Conservation (phyloP, 2,113 vertebrate species). For the Paraplagusia blochii region DNA sequence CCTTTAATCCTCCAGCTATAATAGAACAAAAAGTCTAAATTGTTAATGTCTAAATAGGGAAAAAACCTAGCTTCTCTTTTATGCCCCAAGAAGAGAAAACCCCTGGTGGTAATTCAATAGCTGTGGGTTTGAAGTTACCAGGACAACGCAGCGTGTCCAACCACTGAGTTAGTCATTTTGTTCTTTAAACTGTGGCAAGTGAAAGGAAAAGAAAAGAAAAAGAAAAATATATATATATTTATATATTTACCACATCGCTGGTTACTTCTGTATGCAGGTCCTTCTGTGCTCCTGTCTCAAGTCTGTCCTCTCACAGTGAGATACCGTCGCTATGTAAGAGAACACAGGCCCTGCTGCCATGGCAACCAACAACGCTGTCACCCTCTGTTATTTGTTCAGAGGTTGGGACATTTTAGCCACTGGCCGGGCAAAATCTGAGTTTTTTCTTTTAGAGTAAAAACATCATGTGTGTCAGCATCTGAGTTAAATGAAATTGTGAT, state of each 20-base stretch:
- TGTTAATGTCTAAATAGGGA: neutral
- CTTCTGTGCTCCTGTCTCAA: neutral
- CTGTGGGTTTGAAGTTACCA: slow-evolving; percentile 20
- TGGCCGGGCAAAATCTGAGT: no score
- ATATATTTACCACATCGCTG: neutral
- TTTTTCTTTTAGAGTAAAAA: no score
- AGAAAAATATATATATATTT: neutral
- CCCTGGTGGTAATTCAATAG: slow-evolving; percentile 55
- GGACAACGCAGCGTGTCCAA: slow-evolving; percentile 24
- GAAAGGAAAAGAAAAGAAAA: neutral
- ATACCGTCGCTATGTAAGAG: neutral
- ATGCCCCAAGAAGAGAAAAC: slow-evolving; percentile 18
- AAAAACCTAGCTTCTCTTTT: neutral
- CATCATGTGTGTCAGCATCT: no score
- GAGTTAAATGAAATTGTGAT: no score
- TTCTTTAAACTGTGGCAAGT: neutral
- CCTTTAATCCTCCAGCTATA: neutral
- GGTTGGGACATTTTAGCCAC: no score
- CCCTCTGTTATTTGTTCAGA: neutral
- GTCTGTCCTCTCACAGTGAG: neutral
- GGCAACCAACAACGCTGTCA: slow-evolving; percentile 50
- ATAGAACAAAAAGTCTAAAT: neutral
- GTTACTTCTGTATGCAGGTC: neutral
- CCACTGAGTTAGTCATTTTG: slow-evolving; percentile 22
- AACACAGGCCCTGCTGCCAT: slow-evolving; percentile 46